Conservation (phyloP, 2,888 invertebrate species). For the Brachyptera risi region DNA sequence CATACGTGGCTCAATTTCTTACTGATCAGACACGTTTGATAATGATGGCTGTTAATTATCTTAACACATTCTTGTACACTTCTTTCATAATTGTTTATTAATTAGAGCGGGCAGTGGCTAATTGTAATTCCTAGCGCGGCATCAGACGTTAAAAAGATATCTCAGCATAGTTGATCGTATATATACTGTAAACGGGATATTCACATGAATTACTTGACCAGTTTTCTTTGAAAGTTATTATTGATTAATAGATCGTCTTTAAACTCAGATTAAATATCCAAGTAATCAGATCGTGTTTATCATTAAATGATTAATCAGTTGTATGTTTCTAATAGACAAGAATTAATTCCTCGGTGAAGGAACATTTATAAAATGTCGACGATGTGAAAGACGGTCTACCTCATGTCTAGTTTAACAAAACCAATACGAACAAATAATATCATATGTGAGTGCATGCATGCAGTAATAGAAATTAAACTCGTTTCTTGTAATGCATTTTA, state of each 20-base stretch:
- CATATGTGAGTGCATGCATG: too few relatives aligned
- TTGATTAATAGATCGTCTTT: not conserved
- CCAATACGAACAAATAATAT: too few relatives aligned
- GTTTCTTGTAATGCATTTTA: not conserved
- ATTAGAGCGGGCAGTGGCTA: not conserved
- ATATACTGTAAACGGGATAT: not conserved
- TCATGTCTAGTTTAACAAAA: not conserved
- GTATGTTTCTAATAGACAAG: not conserved
- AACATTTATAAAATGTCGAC: not conserved
- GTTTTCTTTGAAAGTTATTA: not conserved
- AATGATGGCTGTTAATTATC: not conserved
- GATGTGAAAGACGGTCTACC: not conserved
- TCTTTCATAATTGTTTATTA: not conserved
- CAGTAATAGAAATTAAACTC: constrained; percentile 8
- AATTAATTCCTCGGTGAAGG: not conserved
- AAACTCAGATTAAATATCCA: not conserved
- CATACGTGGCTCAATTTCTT: not conserved
- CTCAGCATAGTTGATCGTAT: not conserved
- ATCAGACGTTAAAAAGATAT: not conserved
- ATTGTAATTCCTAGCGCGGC: not conserved
- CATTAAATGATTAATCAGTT: constrained; percentile 5
- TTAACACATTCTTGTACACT: not conserved
- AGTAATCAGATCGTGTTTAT: not conserved
- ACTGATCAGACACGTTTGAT: not conserved
- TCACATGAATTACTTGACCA: not conserved